Base-by-base conservation (phyloP, 2,888 invertebrate species). In the Dendrolimus houi region DNA sequence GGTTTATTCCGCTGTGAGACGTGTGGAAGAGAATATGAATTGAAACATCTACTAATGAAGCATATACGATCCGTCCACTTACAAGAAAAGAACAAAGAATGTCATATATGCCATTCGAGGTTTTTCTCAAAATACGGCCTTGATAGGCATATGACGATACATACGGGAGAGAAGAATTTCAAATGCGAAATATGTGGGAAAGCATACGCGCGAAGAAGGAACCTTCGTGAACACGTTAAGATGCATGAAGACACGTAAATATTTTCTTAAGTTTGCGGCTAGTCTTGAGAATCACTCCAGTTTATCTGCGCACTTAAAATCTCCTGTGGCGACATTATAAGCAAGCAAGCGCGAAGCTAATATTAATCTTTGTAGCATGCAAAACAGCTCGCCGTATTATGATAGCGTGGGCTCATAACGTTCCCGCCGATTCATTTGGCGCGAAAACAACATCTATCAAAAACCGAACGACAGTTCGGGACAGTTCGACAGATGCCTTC, bases 131-230 rank as follows among this genome's bases (percentile, higher is more conserved):
- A 83, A 58, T 78, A 81, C 55, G 74, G 83, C 56, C 72, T 92
- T 1, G 83, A 86, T 0, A 80, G 89, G 12, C 92, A 92, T 53
- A 90, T 91, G 88, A 66, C 87, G 7, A 84, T 85, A 12, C 92
- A 92, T 58, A 88, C 88, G 0, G 91, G 90, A 0, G 90, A 91
- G 53, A 87, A 87, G 56, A 91, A 83, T 60, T 91, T 83, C 53
- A 86, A 86, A 57, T 92, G 92, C 63, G 78, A 75, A 0, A 58
- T 87, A 0, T 92, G 92, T 59, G 83, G 85, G 0, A 91, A 91
- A 60, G 78, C 84, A 1, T 92, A 86, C 57, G 80, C 85, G 1
- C 77, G 82, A 40, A 75, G 67, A 53, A 81, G 76, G 56, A 82
- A 77, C 59, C 67, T 86, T 41, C 70, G 69, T 52, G 79, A 83